Evolutionary conservation across 2,888 invertebrate species (phyloP).

Genomic region (Crioceris asparagi): DNA sequence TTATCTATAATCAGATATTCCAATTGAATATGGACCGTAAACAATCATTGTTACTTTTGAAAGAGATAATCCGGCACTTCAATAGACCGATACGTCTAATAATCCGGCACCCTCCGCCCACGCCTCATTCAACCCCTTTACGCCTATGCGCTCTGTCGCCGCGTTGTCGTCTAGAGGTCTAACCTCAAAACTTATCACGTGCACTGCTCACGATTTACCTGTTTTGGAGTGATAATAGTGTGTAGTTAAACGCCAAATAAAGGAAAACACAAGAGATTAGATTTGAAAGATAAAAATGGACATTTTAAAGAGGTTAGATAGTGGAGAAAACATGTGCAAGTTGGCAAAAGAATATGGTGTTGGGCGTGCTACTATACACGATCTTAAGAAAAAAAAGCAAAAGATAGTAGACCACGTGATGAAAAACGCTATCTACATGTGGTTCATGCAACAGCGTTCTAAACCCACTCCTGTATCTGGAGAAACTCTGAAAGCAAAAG

Average conservation of each 20-base stretch:
- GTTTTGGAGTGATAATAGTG: background rate
- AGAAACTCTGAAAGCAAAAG: conserved; percentile 8
- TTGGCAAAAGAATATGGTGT: conserved; percentile 4
- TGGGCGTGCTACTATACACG: conserved; percentile 4
- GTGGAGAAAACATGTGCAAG: too few relatives aligned
- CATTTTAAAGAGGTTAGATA: background rate
- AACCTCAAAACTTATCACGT: background rate
- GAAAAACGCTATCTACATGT: conserved; percentile 9
- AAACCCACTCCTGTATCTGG: conserved; percentile 2
- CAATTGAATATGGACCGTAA: too few relatives aligned
- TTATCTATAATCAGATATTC: too few relatives aligned
- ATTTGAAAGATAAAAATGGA: conserved; percentile 1
- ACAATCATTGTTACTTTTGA: too few relatives aligned
- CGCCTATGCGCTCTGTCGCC: background rate
- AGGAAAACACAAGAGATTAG: conserved; percentile 3
- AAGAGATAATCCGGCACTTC: too few relatives aligned
- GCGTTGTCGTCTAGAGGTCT: background rate
- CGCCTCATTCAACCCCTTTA: background rate
- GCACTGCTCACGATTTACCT: background rate
- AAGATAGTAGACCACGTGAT: conserved; percentile 2
- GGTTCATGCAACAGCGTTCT: conserved; percentile 8
- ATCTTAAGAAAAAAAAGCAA: conserved; percentile 1
- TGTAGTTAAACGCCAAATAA: background rate
- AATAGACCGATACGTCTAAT: too few relatives aligned
- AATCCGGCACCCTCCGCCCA: too few relatives aligned